Percentiles rank a stretch among this genome's conserved stretches.
Conservation (phyloP, 1,140 invertebrate genomes). For the Stegodyphus mimosarum region DNA sequence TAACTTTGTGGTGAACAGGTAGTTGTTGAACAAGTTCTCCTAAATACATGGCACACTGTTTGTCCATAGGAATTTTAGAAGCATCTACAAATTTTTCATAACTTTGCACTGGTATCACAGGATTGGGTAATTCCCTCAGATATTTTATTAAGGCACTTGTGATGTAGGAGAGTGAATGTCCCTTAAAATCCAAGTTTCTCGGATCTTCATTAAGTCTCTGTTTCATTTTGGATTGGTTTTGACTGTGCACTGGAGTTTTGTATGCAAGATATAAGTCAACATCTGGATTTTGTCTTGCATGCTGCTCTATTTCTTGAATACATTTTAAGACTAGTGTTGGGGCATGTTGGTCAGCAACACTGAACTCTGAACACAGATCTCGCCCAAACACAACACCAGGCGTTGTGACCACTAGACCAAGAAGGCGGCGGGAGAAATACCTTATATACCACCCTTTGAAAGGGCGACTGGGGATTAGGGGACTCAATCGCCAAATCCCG, state of each 20-base stretch:
- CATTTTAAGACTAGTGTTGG: conserved; percentile 76
- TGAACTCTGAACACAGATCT: conserved; percentile 75
- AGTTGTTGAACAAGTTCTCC: conserved; percentile 74
- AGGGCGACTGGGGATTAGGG: too few relatives aligned
- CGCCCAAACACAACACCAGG: conserved; percentile 76
- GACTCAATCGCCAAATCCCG: too few relatives aligned
- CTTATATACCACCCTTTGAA: too few relatives aligned
- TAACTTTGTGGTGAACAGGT: conserved; percentile 76
- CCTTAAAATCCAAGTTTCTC: conserved; percentile 72
- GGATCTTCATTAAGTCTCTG: too few relatives aligned
- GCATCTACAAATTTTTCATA: conserved; percentile 80
- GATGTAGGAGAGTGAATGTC: conserved; percentile 74
- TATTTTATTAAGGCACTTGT: conserved; percentile 80
- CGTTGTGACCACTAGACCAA: too few relatives aligned
- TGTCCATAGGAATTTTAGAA: conserved; percentile 72
- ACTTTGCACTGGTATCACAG: conserved; percentile 81
- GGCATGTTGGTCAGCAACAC: conserved; percentile 71
- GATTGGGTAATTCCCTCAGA: conserved; percentile 80
- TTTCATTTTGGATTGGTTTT: too few relatives aligned
- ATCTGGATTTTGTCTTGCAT: conserved; percentile 69
- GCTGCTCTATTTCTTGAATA: conserved; percentile 75
- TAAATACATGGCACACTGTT: conserved; percentile 73
- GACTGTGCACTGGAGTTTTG: too few relatives aligned
- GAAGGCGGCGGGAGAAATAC: too few relatives aligned
- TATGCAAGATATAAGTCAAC: background rate